Evolutionary conservation across 1,140 invertebrate species (phyloP), one percentile per base, ranked within the genome.

Genomic region (Platorchestia sp.): DNA sequence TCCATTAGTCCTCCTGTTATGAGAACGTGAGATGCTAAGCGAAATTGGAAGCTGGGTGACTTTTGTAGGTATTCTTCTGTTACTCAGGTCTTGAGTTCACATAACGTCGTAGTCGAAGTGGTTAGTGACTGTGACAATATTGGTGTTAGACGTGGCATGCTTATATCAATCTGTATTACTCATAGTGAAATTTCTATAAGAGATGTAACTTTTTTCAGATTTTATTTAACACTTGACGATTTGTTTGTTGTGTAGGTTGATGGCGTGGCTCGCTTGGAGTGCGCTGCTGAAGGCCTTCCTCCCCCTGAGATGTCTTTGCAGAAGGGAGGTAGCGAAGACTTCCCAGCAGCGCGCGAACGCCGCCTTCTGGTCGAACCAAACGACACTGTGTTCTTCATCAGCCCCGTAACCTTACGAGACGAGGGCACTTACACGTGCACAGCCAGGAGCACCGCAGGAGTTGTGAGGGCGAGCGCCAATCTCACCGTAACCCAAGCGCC

Each of bases 281-380:
- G 99, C 98, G 98, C 98, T 0, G 99, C 99, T 27, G 98, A 98
- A 95, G 99, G 99, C 0, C 98, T 98, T 96, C 99, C 99, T 0
- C 97, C 97, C 45, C 99, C 99, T 53, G 98, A 99, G 40, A 96
- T 96, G n/a, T 96, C 95, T 0, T 99, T 99, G 98, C 98, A 99
- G 96, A 99, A 99, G 97, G 99, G 99, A 97, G 98, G 98, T n/a
- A 98, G 98, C 0, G 98, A 98, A 97, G 98, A 99, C 97, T 99
- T 99, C 97, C 99, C 99, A 22, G 99, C 99, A 19, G 99, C 99
- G 40, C 97, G 98, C 95, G 99, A 99, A 97, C 98, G 99, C 87
- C 97, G 99, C 44, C 98, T 99, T 98, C 98, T 99, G 97, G 98
- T 99, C 59, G 99, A 99, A 98, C 98, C 98, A 0, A 98, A 98